phyloP scores from a whole-genome alignment of 2,888 invertebrate species.

The Steinernema carpocapsae region DNA sequence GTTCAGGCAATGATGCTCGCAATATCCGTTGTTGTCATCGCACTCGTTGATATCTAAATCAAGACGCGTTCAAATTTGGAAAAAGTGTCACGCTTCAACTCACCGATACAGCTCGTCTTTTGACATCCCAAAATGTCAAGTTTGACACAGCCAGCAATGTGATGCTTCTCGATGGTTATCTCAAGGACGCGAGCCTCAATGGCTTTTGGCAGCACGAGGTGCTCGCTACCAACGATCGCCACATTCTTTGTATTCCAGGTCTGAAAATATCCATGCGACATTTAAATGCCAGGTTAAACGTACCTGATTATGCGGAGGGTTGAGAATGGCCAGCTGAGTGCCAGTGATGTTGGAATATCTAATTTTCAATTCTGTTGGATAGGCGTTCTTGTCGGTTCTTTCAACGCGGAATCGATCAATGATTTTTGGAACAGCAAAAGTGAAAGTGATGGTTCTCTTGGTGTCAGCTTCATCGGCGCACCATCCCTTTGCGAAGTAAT shows the following conservation, averaged over 20 bases:
- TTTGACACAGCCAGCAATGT: conserved; percentile 59
- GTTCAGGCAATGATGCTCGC: conserved; percentile 68
- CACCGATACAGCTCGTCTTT: conserved; percentile 56
- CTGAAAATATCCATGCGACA: conserved; percentile 33
- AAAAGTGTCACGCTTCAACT: neutral
- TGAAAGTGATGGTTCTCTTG: conserved; percentile 45
- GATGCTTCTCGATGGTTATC: conserved; percentile 50
- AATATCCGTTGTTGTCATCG: conserved; percentile 65
- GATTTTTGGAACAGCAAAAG: conserved; percentile 51
- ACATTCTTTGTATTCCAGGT: conserved; percentile 36
- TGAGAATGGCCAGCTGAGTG: neutral
- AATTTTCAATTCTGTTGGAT: conserved; percentile 35
- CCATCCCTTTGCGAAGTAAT: conserved; percentile 37
- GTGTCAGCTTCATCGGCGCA: conserved; percentile 44
- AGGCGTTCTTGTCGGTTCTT: conserved; percentile 42
- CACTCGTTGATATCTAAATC: conserved; percentile 68
- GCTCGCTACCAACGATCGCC: conserved; percentile 39
- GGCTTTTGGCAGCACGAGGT: conserved; percentile 48
- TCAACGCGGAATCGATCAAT: conserved; percentile 58
- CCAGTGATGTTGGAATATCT: conserved; percentile 14
- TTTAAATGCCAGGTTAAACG: neutral
- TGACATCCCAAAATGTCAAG: conserved; percentile 61
- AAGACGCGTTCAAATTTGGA: neutral
- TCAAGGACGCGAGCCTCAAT: conserved; percentile 55
- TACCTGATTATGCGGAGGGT: conserved; percentile 17